Evolutionary conservation across 2,113 vertebrate species (phyloP), one percentile per base, ranked within the genome.

Genomic region (Pogona vitticeps): DNA sequence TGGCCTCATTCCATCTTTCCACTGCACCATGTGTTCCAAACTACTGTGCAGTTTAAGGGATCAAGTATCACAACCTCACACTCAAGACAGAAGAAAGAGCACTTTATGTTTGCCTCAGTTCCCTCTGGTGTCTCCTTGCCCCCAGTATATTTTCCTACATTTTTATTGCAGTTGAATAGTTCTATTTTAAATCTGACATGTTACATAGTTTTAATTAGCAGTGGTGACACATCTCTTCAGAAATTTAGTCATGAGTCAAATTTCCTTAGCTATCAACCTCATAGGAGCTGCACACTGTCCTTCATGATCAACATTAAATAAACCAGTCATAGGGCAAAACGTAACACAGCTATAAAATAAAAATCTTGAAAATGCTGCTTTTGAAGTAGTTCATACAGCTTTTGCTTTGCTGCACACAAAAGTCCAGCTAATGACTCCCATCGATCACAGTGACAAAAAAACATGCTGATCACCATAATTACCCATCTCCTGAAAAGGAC

Each of bases 361-460:
- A 83, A 83, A 56, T 40, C n/a, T 70, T 82, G 80, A 56, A 46
- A 82, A 82, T 83, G 26, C 31, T 83, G 10, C 46, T 71, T 67
- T 56, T 72, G 65, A 68, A 3, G 40, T 33, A 83, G 46, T 83
- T 70, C n/a, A n/a, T n/a, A n/a, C n/a, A n/a, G n/a, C n/a, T n/a
- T n/a, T n/a, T n/a, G n/a, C n/a, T n/a, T n/a, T n/a, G n/a, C n/a
- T n/a, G n/a, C n/a, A n/a, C n/a, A n/a, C n/a, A n/a, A n/a, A n/a
- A n/a, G n/a, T n/a, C n/a, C n/a, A n/a, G n/a, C n/a, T n/a, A n/a
- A n/a, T n/a, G n/a, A n/a, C n/a, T n/a, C n/a, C n/a, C n/a, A n/a
- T n/a, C n/a, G n/a, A n/a, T n/a, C n/a, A n/a, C n/a, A n/a, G n/a
- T n/a, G n/a, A n/a, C n/a, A n/a, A n/a, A n/a, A n/a, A n/a, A n/a